phyloP scores from a whole-genome alignment of 2,113 vertebrate species.

The Gavialis gangeticus region DNA sequence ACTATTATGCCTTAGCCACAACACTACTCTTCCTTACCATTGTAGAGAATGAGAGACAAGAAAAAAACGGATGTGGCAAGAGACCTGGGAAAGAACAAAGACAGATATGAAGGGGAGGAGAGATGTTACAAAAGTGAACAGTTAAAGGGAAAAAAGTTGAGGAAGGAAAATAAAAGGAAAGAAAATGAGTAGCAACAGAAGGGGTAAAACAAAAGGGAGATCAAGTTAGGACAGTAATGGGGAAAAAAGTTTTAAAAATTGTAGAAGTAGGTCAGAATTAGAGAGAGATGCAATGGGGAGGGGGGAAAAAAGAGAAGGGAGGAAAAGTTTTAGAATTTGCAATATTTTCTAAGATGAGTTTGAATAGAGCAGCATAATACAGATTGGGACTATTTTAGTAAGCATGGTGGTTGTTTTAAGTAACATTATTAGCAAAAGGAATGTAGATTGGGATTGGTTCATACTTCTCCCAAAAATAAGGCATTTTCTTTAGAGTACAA shows the following conservation, averaged over 20 bases:
- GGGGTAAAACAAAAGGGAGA: neutral
- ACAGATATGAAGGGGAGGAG: neutral
- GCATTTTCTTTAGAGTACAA: neutral
- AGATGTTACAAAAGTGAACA: neutral
- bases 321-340: too few relatives aligned
- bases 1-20: neutral
- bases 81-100: neutral
- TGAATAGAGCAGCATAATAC: neutral
- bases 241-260: neutral
- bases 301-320: accelerated
- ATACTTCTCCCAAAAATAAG: neutral
- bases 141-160: neutral
- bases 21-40: neutral
- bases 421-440: neutral
- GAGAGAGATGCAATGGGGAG: neutral
- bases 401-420: neutral
- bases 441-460: neutral
- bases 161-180: neutral
- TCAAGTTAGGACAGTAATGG: neutral
- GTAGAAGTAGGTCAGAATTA: neutral
- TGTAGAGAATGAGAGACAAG: neutral
- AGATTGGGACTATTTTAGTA: neutral
- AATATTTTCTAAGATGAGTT: neutral
- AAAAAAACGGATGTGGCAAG: neutral
- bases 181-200: neutral